phyloP scores from a whole-genome alignment of 1,140 invertebrate species.

The Macrotrachela quadricornifera region DNA sequence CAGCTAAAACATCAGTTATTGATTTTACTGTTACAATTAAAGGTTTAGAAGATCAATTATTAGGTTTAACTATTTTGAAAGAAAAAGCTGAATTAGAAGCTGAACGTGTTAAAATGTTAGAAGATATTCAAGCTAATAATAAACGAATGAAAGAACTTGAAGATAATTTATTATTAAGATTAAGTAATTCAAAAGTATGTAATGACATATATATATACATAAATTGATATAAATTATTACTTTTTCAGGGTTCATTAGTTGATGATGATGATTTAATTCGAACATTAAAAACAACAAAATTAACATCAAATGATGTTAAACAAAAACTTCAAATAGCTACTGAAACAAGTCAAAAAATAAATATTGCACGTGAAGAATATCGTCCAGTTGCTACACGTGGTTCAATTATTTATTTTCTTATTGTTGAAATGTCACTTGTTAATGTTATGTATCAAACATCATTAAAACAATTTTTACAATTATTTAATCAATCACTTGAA shows the following conservation, averaged over 20 bases:
- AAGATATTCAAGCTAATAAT: conserved; percentile 73
- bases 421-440: conserved; percentile 87
- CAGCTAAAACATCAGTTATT: conserved; percentile 81
- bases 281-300: conserved; percentile 61
- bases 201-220: neutral
- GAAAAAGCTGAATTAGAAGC: conserved; percentile 44
- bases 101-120: conserved; percentile 73
- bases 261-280: conserved; percentile 83
- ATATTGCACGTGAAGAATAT: conserved; percentile 74
- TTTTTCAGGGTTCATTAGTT: conserved; percentile 55
- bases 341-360: conserved; percentile 77
- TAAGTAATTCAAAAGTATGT: conserved; percentile 70
- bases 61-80: conserved; percentile 77
- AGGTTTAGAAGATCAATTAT: conserved; percentile 76
- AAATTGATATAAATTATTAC: neutral
- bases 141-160: conserved; percentile 84
- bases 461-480: conserved; percentile 69
- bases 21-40: conserved; percentile 92
- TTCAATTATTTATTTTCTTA: conserved; percentile 80
- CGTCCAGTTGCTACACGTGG: conserved; percentile 73
- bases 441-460: conserved; percentile 93
- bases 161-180: conserved; percentile 60
- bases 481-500: conserved; percentile 73
- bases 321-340: conserved; percentile 71
- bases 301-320: conserved; percentile 75